A percentile compares a stretch with the other conserved stretches of the same genome.
Conservation (phyloP, 37 sponge, comb jelly and placozoan genomes). For the Lycopodina hypogea region DNA sequence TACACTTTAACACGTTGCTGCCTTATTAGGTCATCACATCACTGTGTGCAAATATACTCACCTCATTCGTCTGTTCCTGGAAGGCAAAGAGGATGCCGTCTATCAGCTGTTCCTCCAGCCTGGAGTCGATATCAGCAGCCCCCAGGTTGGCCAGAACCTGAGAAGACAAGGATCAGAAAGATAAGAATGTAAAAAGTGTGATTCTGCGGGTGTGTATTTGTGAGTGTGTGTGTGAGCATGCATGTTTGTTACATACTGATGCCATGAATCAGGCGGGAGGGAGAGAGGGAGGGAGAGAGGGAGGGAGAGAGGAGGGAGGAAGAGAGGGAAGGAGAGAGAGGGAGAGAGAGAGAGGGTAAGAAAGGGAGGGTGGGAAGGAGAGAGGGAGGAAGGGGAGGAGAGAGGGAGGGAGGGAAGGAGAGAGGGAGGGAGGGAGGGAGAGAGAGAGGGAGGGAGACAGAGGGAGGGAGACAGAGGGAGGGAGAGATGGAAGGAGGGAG, state of each 20-base stretch:
- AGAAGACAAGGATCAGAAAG: background rate
- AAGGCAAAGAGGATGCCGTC: slow-evolving; percentile 96
- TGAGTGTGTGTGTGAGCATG: too few relatives aligned
- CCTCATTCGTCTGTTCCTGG: slow-evolving; percentile 88
- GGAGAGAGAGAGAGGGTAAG: too few relatives aligned
- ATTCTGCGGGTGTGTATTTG: slow-evolving; percentile 24
- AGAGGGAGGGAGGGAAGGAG: slow-evolving; percentile 49
- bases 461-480: slow-evolving; percentile 21
- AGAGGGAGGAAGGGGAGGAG: slow-evolving; percentile 13
- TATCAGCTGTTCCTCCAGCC: slow-evolving; percentile 97
- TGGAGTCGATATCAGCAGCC: slow-evolving; percentile 91
- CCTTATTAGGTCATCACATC: too few relatives aligned
- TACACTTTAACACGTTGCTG: too few relatives aligned
- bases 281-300: slow-evolving; percentile 28
- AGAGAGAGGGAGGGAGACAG: background rate
- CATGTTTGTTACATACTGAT: too few relatives aligned
- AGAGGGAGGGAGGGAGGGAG: slow-evolving; percentile 40
- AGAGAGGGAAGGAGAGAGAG: too few relatives aligned
- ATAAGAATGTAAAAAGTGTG: background rate
- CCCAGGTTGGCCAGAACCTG: slow-evolving; percentile 91
- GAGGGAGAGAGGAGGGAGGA: slow-evolving; percentile 20
- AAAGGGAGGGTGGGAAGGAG: slow-evolving; percentile 1
- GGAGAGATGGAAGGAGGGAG: slow-evolving; percentile 9
- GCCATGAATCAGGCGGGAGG: slow-evolving; percentile 2
- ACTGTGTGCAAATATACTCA: too few relatives aligned